phyloP scores from a whole-genome alignment of 2,113 vertebrate genomes.

The Chamaea fasciata region DNA sequence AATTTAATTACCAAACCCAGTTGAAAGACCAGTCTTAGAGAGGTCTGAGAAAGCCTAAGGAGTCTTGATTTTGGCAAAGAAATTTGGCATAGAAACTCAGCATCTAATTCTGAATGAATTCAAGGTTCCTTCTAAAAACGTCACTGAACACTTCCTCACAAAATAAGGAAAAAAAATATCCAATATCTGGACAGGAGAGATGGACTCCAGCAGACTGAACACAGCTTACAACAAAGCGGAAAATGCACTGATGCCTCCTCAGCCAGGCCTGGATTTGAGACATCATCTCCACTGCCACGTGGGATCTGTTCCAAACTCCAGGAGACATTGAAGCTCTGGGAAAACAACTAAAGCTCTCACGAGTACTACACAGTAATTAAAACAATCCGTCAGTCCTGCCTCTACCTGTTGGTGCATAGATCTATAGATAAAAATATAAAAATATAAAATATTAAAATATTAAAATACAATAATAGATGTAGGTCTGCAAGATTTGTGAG shows the following conservation, averaged over 20 bases:
- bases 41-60: not conserved
- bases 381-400: not conserved
- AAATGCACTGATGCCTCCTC: not conserved
- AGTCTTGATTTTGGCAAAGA: not conserved
- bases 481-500: not conserved
- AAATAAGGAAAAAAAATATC: not conserved
- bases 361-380: not conserved
- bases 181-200: not conserved
- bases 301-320: not conserved
- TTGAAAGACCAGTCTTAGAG: not conserved
- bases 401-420: fast-evolving
- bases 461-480: not conserved
- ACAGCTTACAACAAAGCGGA: fast-evolving
- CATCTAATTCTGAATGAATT: not conserved
- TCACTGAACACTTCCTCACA: not conserved
- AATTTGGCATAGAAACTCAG: not conserved
- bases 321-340: not conserved
- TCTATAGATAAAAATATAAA: not conserved
- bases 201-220: fast-evolving
- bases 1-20: not conserved
- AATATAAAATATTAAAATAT: no score
- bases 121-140: fast-evolving
- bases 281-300: not conserved
- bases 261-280: not conserved
- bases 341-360: not conserved